Conservation (phyloP, 2,113 vertebrate genomes). For the Orientallactaga bullata region DNA sequence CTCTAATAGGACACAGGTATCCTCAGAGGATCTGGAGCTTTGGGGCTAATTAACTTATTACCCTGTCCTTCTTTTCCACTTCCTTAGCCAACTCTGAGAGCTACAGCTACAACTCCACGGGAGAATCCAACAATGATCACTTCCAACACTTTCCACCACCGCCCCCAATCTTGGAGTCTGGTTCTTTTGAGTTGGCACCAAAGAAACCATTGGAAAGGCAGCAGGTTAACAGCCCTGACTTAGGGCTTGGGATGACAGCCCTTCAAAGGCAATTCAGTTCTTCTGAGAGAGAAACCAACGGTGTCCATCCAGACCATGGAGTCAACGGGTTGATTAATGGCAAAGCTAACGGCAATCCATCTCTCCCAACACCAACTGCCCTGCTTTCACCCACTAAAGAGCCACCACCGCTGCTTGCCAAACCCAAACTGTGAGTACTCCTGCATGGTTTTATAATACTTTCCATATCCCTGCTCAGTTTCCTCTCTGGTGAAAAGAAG, state of each 20-base stretch:
- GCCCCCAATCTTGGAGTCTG: slow-evolving; percentile 90
- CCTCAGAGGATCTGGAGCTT: neutral
- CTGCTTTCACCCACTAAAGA: slow-evolving; percentile 91
- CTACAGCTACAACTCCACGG: slow-evolving; percentile 87
- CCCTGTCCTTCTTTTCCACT: slow-evolving; percentile 39
- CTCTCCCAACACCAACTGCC: slow-evolving; percentile 78
- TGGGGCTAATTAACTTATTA: slow-evolving; percentile 15
- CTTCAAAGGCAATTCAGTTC: slow-evolving; percentile 84
- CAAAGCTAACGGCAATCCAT: slow-evolving; percentile 80
- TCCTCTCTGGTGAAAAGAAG: slow-evolving; percentile 55
- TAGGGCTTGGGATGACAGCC: slow-evolving; percentile 87
- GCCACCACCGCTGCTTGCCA: slow-evolving; percentile 94
- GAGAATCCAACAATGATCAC: slow-evolving; percentile 88
- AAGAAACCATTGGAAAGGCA: slow-evolving; percentile 88
- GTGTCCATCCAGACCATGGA: slow-evolving; percentile 82
- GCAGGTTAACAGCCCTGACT: slow-evolving; percentile 88
- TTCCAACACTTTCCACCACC: slow-evolving; percentile 89
- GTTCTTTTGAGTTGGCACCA: slow-evolving; percentile 91
- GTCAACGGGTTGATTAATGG: slow-evolving; percentile 87
- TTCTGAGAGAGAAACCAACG: slow-evolving; percentile 83
- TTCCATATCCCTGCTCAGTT: slow-evolving; percentile 62
- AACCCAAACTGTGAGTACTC: slow-evolving; percentile 98
- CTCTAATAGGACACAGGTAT: neutral
- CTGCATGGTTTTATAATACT: slow-evolving; percentile 28
- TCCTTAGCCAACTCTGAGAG: slow-evolving; percentile 87